Evolutionary conservation across 2,797 vertebrate species (phyloP), one percentile per base, ranked within the genome.

Genomic region (Micropoecilia bifurca): DNA sequence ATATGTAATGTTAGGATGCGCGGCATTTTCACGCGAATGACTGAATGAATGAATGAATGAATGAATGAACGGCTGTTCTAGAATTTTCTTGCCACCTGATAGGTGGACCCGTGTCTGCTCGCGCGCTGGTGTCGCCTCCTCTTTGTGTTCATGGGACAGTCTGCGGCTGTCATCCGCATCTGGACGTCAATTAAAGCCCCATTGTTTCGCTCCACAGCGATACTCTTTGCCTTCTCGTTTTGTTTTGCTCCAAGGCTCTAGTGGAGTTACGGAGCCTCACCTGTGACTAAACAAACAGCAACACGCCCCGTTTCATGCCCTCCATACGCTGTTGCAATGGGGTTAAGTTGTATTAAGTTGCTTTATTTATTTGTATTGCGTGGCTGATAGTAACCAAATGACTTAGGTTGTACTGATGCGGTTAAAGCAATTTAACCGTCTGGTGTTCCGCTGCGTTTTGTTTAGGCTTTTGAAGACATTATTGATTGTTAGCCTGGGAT

Each of bases 21-120:
- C 78, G 80, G 76, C 36, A 10, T 50, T 36, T 43, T 39, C 66
- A 41, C 75, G 5, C 50, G 57, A 18, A 85, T 79, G 77, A 88
- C 87, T 84, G 57, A 18, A 85, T 79, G 77, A 88, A 88, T 84
- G 57, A 18, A 85, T 33, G 33, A 33, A 33, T 33, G 33, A 33
- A 33, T 79, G 77, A 88, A 88, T 84, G 84, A 88, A n/a, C 75
- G 83, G 53, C 28, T 81, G 74, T 91, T 91, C 87, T 85, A 79
- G 91, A 93, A 90, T 81, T 72, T 87, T 90, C 88, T 76, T 43
- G 1, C 30, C 20, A 53, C 55, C 39, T 71, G n/a, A 46, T 57
- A 73, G 85, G 79, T 81, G 78, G 75, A 4, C 57, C 9, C 16
- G 59, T 61, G 55, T 47, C 5, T 14, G 12, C 73, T 53, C 3